Evolutionary conservation across 1,140 invertebrate species (phyloP).

Genomic region (Ceratosolen solmsi): DNA sequence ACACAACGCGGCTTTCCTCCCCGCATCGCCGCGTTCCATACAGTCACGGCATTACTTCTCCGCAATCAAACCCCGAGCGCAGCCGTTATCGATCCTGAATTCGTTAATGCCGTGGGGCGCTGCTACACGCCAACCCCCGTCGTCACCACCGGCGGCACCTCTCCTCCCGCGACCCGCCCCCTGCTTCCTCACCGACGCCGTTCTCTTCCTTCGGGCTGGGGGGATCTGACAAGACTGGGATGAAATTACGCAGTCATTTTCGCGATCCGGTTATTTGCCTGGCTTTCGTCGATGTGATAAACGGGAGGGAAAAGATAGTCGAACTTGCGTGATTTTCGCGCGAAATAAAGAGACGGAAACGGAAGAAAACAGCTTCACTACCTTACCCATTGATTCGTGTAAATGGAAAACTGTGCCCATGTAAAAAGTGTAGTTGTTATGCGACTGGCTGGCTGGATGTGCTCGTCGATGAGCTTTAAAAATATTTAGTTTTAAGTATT

Average conservation of each 20-base stretch:
- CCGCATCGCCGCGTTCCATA: not conserved
- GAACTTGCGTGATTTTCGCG: not conserved
- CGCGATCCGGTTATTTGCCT: not conserved
- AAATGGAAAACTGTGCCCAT: no score
- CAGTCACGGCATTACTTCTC: conserved; percentile 35
- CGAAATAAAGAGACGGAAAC: not conserved
- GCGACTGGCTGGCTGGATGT: no score
- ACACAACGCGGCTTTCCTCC: not conserved
- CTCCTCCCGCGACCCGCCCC: not conserved
- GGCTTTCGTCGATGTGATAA: no score
- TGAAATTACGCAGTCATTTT: conserved; percentile 20
- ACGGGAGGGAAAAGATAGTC: not conserved
- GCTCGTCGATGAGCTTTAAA: no score
- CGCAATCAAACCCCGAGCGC: conserved; percentile 16
- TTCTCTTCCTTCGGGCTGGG: no score
- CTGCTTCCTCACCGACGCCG: not conserved
- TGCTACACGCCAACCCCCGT: not conserved
- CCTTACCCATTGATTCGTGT: no score
- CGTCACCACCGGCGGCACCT: not conserved
- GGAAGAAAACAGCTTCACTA: no score
- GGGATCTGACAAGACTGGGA: not conserved
- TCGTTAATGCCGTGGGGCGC: conserved; percentile 17
- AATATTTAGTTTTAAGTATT: no score
- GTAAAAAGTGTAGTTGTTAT: no score
- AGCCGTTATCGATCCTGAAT: conserved; percentile 34